A percentile compares a stretch with the other conserved stretches of the same genome.
These are phyloP conservation scores for Episyrphus balteatus DNA, from an alignment of 1,140 invertebrate genomes.

Conservation along the genomic window DNA sequence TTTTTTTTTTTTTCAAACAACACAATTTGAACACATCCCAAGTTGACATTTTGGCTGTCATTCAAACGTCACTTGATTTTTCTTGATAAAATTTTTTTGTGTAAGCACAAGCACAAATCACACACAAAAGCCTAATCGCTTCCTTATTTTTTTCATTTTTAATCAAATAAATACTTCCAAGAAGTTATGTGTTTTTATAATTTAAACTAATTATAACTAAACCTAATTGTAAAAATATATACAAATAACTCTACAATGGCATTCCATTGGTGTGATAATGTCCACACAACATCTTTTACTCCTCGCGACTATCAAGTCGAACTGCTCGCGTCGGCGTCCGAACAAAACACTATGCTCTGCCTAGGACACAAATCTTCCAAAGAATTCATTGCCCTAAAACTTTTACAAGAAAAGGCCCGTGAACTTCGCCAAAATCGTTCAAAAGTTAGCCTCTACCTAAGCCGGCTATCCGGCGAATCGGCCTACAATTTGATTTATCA, in stretches of 20 bases:
- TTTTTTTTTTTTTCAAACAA: too few species aligned
- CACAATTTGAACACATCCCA: too few species aligned
- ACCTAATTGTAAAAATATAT: too few species aligned
- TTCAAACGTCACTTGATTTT: too few species aligned
- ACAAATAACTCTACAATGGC: constrained; percentile 18
- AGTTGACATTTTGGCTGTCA: too few species aligned
- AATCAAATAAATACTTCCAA: too few species aligned
- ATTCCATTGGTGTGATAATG: constrained; percentile 38
- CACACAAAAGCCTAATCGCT: too few species aligned
- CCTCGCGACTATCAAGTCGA: constrained; percentile 70
- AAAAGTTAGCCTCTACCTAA: constrained; percentile 24
- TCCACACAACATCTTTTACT: constrained; percentile 48
- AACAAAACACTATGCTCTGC: constrained; percentile 75
- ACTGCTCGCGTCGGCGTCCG: constrained; percentile 63
- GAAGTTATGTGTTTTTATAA: too few species aligned
- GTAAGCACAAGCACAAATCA: too few species aligned
- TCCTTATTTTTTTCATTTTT: too few species aligned
- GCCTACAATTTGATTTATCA: constrained; percentile 29
- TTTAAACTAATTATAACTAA: too few species aligned
- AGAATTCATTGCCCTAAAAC: constrained; percentile 77
- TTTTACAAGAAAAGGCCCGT: constrained; percentile 64
- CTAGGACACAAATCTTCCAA: constrained; percentile 72
- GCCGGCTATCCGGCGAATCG: constrained; percentile 12
- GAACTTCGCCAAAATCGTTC: constrained; percentile 37
- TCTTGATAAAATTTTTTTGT: too few species aligned